Conservation (phyloP, 2,797 vertebrate genomes). For the Trichosurus vulpecula region DNA sequence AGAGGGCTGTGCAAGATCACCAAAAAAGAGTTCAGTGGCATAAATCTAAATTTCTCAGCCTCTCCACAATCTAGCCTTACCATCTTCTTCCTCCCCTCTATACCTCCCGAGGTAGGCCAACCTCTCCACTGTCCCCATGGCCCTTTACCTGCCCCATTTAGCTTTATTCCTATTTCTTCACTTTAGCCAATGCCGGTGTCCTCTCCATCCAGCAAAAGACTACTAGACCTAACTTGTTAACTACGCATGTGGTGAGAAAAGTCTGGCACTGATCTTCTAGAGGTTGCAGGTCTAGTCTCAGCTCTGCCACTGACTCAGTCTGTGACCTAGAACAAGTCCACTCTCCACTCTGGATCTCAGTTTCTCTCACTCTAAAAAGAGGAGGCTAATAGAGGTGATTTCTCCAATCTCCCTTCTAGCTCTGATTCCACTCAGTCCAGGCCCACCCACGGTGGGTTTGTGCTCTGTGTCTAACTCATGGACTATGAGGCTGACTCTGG, state of each 20-base stretch:
- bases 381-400: background rate
- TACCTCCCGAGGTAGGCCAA: background rate
- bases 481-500: background rate
- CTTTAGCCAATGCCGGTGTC: background rate
- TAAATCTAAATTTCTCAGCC: background rate
- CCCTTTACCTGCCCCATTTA: background rate
- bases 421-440: background rate
- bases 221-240: background rate
- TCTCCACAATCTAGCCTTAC: background rate
- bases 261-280: background rate
- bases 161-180: background rate
- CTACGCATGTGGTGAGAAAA: background rate
- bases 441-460: background rate
- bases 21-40: background rate
- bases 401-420: background rate
- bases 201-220: background rate
- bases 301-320: background rate
- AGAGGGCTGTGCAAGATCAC: too few species aligned
- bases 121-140: background rate
- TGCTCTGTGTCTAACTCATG: background rate
- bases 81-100: background rate
- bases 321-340: background rate
- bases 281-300: background rate
- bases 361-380: background rate
- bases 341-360: background rate